Conservation (phyloP, 2,797 vertebrate species). For the Pteropus rufus region DNA sequence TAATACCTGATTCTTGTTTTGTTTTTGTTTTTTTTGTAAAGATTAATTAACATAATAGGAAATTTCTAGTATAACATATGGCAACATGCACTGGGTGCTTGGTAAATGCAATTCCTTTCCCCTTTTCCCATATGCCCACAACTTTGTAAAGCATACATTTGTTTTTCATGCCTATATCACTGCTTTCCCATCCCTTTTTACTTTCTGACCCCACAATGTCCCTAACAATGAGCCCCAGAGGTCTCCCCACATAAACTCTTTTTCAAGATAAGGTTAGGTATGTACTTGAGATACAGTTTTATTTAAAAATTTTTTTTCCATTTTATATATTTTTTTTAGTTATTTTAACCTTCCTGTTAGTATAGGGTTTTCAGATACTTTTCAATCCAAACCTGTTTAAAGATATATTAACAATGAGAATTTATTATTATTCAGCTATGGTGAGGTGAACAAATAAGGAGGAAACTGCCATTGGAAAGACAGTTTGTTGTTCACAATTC, state of each 20-base stretch:
- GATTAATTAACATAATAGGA: not conserved
- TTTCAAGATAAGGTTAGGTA: not conserved
- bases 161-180: not conserved
- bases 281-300: not conserved
- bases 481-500: not conserved
- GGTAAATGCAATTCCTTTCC: not conserved
- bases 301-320: not conserved
- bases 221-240: not conserved
- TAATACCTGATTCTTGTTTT: not conserved
- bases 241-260: not conserved
- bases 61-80: not conserved
- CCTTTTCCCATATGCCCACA: not conserved
- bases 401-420: not conserved
- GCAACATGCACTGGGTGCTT: rapidly evolving
- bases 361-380: not conserved
- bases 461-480: not conserved
- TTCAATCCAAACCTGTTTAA: not conserved
- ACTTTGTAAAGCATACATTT: not conserved
- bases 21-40: not conserved
- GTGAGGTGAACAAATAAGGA: not conserved
- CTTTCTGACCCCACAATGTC: not conserved
- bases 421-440: not conserved
- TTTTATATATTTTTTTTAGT: not conserved
- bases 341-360: not conserved
- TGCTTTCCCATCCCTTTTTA: not conserved